These are phyloP conservation scores for Steatornis caripensis DNA, from an alignment of 2,113 vertebrate genomes.

Conservation along the genomic window DNA sequence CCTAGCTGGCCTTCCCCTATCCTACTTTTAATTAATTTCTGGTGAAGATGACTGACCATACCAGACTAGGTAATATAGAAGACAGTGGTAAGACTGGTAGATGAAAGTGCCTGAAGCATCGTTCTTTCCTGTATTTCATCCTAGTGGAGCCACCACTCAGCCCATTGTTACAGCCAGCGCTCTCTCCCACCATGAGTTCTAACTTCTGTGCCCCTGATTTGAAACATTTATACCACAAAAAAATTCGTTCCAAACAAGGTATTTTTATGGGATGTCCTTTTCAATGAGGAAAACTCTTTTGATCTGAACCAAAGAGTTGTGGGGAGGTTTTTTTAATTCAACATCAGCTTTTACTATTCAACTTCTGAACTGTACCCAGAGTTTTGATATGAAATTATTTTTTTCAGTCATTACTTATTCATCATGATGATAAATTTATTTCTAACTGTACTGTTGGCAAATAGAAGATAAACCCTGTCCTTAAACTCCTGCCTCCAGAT, in stretches of 20 bases:
- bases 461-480: background rate
- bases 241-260: background rate
- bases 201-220: background rate
- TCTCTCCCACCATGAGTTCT: background rate
- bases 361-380: background rate
- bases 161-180: accelerated
- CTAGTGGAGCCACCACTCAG: background rate
- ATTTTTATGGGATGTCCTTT: background rate
- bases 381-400: background rate
- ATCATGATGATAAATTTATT: background rate
- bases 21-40: background rate
- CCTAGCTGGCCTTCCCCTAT: background rate
- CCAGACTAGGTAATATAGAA: background rate
- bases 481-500: background rate
- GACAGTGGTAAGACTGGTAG: background rate
- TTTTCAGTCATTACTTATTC: background rate
- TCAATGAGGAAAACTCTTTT: background rate
- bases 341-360: background rate
- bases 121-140: background rate
- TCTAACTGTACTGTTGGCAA: background rate
- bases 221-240: background rate
- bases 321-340: background rate
- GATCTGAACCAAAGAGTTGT: background rate
- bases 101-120: background rate
- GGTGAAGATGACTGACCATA: background rate